Base-by-base conservation (phyloP, 2,113 vertebrate species). In the Aldabrachelys gigantea region DNA sequence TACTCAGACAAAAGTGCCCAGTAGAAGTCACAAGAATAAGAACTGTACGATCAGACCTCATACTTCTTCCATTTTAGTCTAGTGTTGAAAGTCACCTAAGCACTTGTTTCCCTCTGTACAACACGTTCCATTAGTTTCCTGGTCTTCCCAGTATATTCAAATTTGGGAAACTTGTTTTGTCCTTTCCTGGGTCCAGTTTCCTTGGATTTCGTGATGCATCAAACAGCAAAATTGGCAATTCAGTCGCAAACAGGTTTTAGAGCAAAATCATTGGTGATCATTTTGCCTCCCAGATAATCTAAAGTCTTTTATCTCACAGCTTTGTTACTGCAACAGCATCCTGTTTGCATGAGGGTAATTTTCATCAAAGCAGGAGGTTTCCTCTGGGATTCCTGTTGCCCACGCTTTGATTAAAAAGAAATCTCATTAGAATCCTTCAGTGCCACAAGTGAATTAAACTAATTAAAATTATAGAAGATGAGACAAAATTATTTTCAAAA, bases 381-480 rank as follows among this genome's bases (percentile, higher is more conserved):
- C 89, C 92, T 94, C 93, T 87, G 92, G 90, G 93, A 95, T 95
- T 96, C 85, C 91, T 31, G 83, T 52, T 79, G 24, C 57, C 95
- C 92, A 94, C 1, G 0, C 59, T 96, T 95, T 96, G 95, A 96
- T 95, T 95, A 97, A 94, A 95, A 96, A 87, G 83, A 95, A 97
- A 95, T 95, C 83, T 75, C 82, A 95, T 93, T 93, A 97, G 95
- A 95, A 91, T 54, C 65, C 94, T 41, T 84, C 56, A 87, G 1
- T 69, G 79, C 65, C 95, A 95, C 50, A 92, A 95, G 81, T 91
- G 83, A 94, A 95, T 87, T 49, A 75, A 96, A 94, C 94, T 95
- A 95, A 97, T 92, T 78, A 0, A 0, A 65, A 94, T 52, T 84
- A 80, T 29, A 81, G 54, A 62, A 13, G 10, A 59, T 1, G 10